Conservation (phyloP, 2,797 vertebrate genomes). For the Semotilus atromaculatus region DNA sequence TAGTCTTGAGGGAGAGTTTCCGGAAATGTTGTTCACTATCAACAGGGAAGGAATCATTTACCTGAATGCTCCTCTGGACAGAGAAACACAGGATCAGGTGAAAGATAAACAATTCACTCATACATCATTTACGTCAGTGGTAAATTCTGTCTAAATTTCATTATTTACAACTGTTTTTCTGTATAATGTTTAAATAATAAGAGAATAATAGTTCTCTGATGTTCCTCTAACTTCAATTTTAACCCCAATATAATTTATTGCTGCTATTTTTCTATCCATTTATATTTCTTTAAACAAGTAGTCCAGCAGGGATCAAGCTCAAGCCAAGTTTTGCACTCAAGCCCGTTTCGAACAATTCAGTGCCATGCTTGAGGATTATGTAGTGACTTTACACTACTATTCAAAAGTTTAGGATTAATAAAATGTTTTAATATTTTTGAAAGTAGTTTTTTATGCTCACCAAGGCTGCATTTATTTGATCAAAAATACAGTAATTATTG, state of each 20-base stretch:
- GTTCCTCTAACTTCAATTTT: background rate
- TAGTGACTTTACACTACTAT: background rate
- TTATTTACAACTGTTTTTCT: background rate
- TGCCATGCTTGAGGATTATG: background rate
- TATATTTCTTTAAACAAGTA: background rate
- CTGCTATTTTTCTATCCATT: background rate
- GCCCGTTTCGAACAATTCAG: background rate
- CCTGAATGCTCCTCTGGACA: constrained; percentile 79
- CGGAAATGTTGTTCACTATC: constrained; percentile 79
- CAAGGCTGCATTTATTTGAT: background rate
- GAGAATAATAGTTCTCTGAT: background rate
- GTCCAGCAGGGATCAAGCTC: background rate
- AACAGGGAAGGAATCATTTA: constrained; percentile 80
- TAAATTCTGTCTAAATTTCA: background rate
- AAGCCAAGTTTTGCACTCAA: background rate
- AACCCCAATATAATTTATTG: background rate
- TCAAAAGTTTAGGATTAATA: background rate
- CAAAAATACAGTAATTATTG: background rate
- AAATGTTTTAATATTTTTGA: background rate
- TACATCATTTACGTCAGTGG: background rate
- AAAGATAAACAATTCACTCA: constrained; percentile 30
- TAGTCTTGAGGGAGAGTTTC: constrained; percentile 79
- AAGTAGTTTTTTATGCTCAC: background rate
- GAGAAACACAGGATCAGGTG: constrained; percentile 84
- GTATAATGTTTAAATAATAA: background rate